These are phyloP conservation scores for Synanthedon andrenaeformis DNA, from an alignment of 2,888 invertebrate genomes.

Conservation along the genomic window DNA sequence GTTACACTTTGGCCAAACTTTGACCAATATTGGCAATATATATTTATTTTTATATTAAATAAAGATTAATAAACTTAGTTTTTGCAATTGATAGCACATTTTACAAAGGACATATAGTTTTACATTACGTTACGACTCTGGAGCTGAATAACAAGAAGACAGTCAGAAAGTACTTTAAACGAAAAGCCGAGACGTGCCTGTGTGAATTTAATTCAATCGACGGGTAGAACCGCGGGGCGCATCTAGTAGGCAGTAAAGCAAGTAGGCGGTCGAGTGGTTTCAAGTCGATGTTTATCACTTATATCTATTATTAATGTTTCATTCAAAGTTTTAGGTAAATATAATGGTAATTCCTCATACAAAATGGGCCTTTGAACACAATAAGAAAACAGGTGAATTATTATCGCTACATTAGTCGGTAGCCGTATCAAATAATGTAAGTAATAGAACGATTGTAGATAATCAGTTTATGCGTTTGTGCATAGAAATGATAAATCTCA, in stretches of 20 bases:
- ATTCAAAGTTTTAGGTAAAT: slow-evolving; percentile 33
- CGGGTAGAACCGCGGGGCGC: too few species aligned
- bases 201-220: too few species aligned
- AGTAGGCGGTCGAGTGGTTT: slow-evolving; percentile 32
- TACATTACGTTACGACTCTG: too few species aligned
- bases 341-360: slow-evolving; percentile 29
- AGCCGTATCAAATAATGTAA: slow-evolving; percentile 31
- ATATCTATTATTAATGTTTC: slow-evolving; percentile 42
- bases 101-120: too few species aligned
- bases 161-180: too few species aligned
- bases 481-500: slow-evolving; percentile 47
- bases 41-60: too few species aligned
- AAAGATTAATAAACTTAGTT: too few species aligned
- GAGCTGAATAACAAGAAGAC: too few species aligned
- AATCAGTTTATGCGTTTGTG: slow-evolving; percentile 35
- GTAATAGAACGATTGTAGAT: slow-evolving; percentile 43
- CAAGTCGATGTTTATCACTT: slow-evolving; percentile 29
- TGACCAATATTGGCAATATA: too few species aligned
- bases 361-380: slow-evolving; percentile 29
- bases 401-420: slow-evolving; percentile 40
- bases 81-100: too few species aligned
- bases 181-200: too few species aligned
- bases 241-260: not conserved
- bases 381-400: slow-evolving; percentile 33
- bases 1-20: too few species aligned